Conservation (phyloP, 1,140 invertebrate species). For the Ericerus pela region DNA sequence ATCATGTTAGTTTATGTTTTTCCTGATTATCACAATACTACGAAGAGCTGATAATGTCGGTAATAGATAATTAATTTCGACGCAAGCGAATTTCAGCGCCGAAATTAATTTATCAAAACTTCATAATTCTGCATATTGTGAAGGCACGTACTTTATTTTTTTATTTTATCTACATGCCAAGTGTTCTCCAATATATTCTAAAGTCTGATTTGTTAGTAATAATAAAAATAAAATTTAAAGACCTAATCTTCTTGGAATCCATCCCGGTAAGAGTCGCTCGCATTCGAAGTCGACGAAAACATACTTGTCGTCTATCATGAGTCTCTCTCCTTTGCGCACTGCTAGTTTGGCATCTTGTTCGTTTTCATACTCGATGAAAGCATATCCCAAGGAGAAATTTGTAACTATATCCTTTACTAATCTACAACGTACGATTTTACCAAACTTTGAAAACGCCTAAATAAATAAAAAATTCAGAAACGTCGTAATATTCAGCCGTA, state of each 20-base stretch:
- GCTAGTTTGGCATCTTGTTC: conserved; percentile 44
- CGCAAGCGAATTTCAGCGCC: no score
- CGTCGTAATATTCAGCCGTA: background rate
- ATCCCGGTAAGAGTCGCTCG: conserved; percentile 46
- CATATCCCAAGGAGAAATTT: conserved; percentile 65
- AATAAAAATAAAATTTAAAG: no score
- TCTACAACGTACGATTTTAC: conserved; percentile 47
- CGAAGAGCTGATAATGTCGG: no score
- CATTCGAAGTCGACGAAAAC: conserved; percentile 41
- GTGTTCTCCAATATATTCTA: no score
- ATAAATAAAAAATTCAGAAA: conserved; percentile 13
- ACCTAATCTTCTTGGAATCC: conserved; percentile 68
- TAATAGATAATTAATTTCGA: no score
- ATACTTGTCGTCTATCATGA: conserved; percentile 47
- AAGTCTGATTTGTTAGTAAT: no score
- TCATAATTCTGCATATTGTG: no score
- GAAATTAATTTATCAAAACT: no score
- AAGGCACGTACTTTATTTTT: no score
- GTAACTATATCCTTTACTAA: conserved; percentile 68
- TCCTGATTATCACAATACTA: no score
- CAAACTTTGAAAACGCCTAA: conserved; percentile 48
- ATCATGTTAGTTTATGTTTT: no score
- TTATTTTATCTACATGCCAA: no score
- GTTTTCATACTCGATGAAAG: conserved; percentile 65
- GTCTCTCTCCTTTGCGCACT: conserved; percentile 39